Evolutionary conservation across 1,140 invertebrate species (phyloP).

Genomic region (Ditylenchus dipsaci): DNA sequence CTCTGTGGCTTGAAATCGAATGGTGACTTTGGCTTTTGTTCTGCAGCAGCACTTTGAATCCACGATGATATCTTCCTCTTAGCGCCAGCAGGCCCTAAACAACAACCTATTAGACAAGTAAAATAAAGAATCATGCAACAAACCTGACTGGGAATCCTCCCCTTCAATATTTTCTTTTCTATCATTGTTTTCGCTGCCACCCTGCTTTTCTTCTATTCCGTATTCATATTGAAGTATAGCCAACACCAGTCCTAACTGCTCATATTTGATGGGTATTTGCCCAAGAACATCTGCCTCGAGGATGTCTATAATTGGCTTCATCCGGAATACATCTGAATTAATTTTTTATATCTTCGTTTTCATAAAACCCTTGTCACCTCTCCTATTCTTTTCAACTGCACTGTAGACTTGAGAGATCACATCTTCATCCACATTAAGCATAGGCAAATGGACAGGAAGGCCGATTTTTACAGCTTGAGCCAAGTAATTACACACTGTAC

Average conservation of each 20-base stretch:
- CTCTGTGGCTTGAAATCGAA: too few species aligned
- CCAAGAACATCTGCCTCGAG: neutral
- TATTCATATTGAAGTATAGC: conserved; percentile 35
- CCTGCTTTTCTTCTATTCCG: conserved; percentile 12
- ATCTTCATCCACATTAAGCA: conserved; percentile 7
- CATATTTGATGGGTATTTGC: conserved; percentile 8
- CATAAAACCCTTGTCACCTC: neutral
- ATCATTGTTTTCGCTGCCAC: neutral
- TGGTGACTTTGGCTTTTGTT: too few species aligned
- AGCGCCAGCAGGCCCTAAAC: too few species aligned
- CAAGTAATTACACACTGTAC: conserved; percentile 20
- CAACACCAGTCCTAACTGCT: conserved; percentile 23
- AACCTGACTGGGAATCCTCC: too few species aligned
- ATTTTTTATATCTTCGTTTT: neutral
- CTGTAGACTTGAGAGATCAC: conserved; percentile 5
- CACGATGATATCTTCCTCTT: too few species aligned
- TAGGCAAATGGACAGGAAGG: conserved; percentile 16
- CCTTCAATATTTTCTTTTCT: too few species aligned
- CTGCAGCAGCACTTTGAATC: too few species aligned
- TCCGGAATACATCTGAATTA: conserved; percentile 22
- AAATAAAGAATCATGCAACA: too few species aligned
- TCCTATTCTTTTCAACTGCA: conserved; percentile 15
- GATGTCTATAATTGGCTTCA: conserved; percentile 31
- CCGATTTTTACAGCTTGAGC: conserved; percentile 8
- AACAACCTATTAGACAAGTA: too few species aligned